Conservation (phyloP, 2,113 vertebrate genomes). For the Piprites chloris region DNA sequence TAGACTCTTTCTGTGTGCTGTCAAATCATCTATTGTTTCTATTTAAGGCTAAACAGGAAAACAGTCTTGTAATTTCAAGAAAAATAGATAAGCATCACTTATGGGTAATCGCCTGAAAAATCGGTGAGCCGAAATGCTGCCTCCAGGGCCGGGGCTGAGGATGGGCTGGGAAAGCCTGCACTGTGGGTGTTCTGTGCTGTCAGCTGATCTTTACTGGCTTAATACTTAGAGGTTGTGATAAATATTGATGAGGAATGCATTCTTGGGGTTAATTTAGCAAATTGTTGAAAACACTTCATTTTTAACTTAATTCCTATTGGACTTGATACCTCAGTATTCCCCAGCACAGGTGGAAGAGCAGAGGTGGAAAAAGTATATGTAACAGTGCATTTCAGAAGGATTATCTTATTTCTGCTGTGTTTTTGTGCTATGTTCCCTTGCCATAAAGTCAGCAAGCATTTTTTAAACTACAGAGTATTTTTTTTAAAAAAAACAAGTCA, state of each 20-base stretch:
- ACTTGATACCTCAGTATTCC: neutral
- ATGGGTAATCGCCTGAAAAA: slow-evolving; percentile 71
- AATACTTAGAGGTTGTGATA: neutral
- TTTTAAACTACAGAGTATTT: neutral
- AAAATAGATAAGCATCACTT: slow-evolving; percentile 74
- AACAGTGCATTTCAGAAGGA: neutral
- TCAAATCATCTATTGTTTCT: slow-evolving; percentile 58
- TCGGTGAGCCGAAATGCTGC: slow-evolving; percentile 48
- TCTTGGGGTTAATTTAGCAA: neutral
- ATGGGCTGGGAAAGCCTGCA: neutral
- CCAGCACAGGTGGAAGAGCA: neutral
- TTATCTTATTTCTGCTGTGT: neutral
- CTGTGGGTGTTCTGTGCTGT: neutral
- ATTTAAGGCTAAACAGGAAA: slow-evolving; percentile 78
- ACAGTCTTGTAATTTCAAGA: slow-evolving; percentile 71
- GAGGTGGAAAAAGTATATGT: neutral
- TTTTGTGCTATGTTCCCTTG: neutral
- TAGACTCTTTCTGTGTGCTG: neutral
- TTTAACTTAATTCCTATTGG: neutral
- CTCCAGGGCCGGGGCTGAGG: slow-evolving; percentile 27
- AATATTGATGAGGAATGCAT: neutral
- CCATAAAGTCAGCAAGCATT: neutral
- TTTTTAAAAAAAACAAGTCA: neutral
- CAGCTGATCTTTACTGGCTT: neutral
- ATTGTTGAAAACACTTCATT: neutral